A percentile compares a stretch with the other conserved stretches of the same genome.
phyloP scores from a whole-genome alignment of 2,888 invertebrate genomes.

The Tuberolachnus salignus region DNA sequence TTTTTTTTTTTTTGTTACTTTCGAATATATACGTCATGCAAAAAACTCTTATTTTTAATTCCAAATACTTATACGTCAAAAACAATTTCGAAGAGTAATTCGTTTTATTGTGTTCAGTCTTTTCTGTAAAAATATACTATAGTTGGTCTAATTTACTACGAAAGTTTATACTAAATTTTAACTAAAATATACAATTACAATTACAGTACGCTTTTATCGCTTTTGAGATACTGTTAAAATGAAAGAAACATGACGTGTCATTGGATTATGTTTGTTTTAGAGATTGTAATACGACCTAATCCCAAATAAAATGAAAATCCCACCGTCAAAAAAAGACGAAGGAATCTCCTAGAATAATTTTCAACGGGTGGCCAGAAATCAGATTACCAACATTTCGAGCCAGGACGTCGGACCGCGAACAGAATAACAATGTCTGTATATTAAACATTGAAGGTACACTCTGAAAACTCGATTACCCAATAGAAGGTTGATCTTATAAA shows the following conservation, averaged over 20 bases:
- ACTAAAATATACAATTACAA: background rate
- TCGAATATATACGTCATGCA: too few species aligned
- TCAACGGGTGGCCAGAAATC: background rate
- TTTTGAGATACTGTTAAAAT: background rate
- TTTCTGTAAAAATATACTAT: too few species aligned
- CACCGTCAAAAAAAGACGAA: background rate
- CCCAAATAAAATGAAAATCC: conserved; percentile 2
- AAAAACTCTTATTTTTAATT: too few species aligned
- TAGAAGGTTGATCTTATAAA: background rate
- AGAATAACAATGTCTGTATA: background rate
- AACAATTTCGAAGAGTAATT: too few species aligned
- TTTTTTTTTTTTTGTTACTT: too few species aligned
- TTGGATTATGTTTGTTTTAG: conserved; percentile 1
- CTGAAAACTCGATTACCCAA: background rate
- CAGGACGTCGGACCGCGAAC: conserved; percentile 5
- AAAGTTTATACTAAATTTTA: too few species aligned
- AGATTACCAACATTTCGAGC: conserved; percentile 15
- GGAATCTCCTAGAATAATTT: background rate
- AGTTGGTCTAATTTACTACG: too few species aligned
- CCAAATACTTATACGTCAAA: too few species aligned
- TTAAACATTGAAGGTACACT: background rate
- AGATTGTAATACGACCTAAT: background rate
- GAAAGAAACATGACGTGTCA: background rate
- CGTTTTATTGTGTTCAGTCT: too few species aligned
- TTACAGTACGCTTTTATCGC: too few species aligned